Evolutionary conservation across 2,797 vertebrate genomes (phyloP), one percentile per base, ranked within the genome.

Genomic region (Chelon auratus): DNA sequence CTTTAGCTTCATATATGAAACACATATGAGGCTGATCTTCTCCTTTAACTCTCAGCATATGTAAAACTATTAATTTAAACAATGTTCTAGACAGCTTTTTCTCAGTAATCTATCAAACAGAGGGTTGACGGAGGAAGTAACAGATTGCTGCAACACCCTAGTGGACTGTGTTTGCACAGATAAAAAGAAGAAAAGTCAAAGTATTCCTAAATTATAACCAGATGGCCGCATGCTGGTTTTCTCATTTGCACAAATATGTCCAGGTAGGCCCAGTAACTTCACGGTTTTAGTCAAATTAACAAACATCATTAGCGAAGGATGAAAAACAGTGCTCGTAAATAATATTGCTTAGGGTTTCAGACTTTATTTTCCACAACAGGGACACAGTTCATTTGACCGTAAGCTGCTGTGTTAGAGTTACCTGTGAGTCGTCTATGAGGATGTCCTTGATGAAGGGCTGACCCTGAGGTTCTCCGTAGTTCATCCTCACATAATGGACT

Each of bases 381-480:
- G 39, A 56, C 36, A 55, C 4, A 36, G 9, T 43, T 12, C 6
- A 22, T 39, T 40, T 55, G 9, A 68, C 47, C 13, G 24, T 18
- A 24, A 40, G 11, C 4, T 33, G 17, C 52, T 43, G 15, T 37
- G 36, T 37, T 20, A 0, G 1, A 45, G 4, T 91, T 92, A 99
- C 97, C 97, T 98, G 96, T 62, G 96, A 93, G 84, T 98, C 97
- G 48, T 96, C 96, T 83, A 97, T 95, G 94, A 99, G 97, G 90
- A 98, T 93, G 70, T 98, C 97, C 93, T 96, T 97, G 76, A 98
- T 95, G 93, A 95, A 91, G 68, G 96, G 96, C 83, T 96, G 96
- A 62, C 97, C 97, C 82, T 93, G 95, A 30, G 97, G 95, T 78
- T 97, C 96, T 57, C 96, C 97, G 9, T 96, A 96, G 91, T 95